Evolutionary conservation across 2,797 vertebrate genomes (phyloP), one percentile per base, ranked within the genome.

Genomic region (Orestias chungarensis): DNA sequence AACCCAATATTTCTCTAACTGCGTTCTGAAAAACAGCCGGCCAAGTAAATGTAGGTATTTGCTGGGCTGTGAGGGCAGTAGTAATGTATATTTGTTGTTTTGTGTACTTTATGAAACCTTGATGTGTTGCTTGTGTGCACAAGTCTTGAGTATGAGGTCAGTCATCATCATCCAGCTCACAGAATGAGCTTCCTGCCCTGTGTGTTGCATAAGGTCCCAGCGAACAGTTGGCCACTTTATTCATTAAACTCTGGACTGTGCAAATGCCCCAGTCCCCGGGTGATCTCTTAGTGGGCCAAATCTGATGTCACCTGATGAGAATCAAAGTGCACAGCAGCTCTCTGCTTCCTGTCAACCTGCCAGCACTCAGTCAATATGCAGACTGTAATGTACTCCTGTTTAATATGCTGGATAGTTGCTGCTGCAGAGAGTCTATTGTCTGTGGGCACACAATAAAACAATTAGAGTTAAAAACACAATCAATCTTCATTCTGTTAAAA

Each of bases 201-300:
- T 76, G 77, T 64, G 64, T 88, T 93, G 76, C 78, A 15, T 87
- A 86, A 91, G 66, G 62, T 71, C 52, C 38, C 62, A 70, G 42
- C 33, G 31, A 61, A 74, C 71, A 42, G 42, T 68, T 52, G 61
- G 33, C 68, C 38, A 29, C 52, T 79, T 75, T 76, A 85, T 81
- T 86, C 83, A 86, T 88, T 83, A 86, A 87, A 86, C 65, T 49
- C 65, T 82, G 85, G 20, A 68, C 74, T 73, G n/a, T 78, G 82
- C 67, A 57, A 66, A 18, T 79, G 42, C 29, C 46, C 25, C 29
- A 11, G 50, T 47, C 77, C 46, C n/a, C 18, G 70, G 74, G 43
- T 77, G 75, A 86, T 64, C 75, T 78, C 74, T 80, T 79, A 77
- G 59, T 75, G 38, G 67, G 66, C 70, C 59, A 70, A 79, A 77